These are phyloP conservation scores for Sardinella longiceps DNA, from an alignment of 2,797 vertebrate species.

Conservation along the genomic window DNA sequence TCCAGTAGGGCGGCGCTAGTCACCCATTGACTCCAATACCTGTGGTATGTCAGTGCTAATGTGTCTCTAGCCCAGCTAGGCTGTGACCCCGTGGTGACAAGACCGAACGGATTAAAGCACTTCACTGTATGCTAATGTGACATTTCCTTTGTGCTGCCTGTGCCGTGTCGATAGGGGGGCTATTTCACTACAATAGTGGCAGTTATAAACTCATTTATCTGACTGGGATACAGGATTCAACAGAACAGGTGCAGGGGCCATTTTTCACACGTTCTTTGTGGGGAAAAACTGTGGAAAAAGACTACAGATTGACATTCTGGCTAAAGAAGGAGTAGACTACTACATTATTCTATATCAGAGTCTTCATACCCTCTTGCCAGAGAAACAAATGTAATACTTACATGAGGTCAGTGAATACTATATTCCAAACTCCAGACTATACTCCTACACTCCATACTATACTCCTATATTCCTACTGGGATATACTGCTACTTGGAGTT, in stretches of 20 bases:
- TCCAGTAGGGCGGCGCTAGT: not conserved
- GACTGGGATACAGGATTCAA: not conserved
- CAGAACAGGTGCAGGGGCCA: not conserved
- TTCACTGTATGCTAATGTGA: slow-evolving; percentile 70
- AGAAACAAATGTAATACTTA: not conserved
- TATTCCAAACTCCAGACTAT: too few species aligned
- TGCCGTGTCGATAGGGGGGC: slow-evolving; percentile 58
- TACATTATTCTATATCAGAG: not conserved
- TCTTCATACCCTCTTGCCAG: not conserved
- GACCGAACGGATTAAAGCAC: slow-evolving; percentile 57
- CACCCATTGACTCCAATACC: not conserved
- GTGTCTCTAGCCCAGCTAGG: too few species aligned
- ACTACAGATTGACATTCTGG: not conserved
- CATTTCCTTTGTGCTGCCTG: slow-evolving; percentile 63
- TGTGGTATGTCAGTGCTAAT: too few species aligned
- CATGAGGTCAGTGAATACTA: too few species aligned
- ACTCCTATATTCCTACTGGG: not conserved
- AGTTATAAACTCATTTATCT: slow-evolving; percentile 69
- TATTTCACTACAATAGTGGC: slow-evolving; percentile 64
- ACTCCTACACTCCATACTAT: too few species aligned
- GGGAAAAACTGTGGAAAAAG: not conserved
- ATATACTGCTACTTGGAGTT: not conserved
- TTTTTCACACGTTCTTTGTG: slow-evolving; percentile 45
- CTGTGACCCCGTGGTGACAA: slow-evolving; percentile 33
- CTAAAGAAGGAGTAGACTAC: not conserved